These are phyloP conservation scores for Steromphala cineraria DNA, from an alignment of 2,888 invertebrate species.

Conservation along the genomic window DNA sequence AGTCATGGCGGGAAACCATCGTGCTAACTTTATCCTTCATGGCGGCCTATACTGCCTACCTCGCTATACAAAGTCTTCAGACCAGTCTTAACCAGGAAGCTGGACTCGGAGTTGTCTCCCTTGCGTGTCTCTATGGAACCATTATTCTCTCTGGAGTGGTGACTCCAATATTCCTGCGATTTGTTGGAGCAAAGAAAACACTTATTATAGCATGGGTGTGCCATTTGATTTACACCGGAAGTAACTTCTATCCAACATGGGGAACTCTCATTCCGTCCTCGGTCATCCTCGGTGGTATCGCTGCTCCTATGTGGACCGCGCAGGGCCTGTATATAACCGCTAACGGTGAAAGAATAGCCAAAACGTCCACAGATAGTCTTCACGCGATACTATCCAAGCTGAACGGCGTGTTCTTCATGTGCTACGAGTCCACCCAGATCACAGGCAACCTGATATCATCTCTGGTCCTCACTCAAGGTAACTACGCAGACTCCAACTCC, in stretches of 20 bases:
- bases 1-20: constrained; percentile 41
- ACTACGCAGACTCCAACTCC: constrained; percentile 29
- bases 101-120: constrained; percentile 62
- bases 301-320: constrained; percentile 68
- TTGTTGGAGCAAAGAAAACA: constrained; percentile 59
- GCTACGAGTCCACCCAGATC: constrained; percentile 61
- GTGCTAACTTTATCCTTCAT: constrained; percentile 65
- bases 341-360: constrained; percentile 53
- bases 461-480: constrained; percentile 50
- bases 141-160: constrained; percentile 63
- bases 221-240: constrained; percentile 57
- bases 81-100: constrained; percentile 64
- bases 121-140: constrained; percentile 65
- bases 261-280: constrained; percentile 62
- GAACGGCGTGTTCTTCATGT: constrained; percentile 63
- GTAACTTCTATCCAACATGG: constrained; percentile 62
- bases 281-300: constrained; percentile 56
- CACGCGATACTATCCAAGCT: constrained; percentile 55
- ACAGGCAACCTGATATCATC: constrained; percentile 65
- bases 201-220: constrained; percentile 54
- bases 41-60: constrained; percentile 65
- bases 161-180: constrained; percentile 55
- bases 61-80: constrained; percentile 69
- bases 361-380: constrained; percentile 36
- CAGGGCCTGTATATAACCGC: constrained; percentile 63